Percentiles rank a stretch among this genome's conserved stretches.
phyloP scores from a whole-genome alignment of 2,888 invertebrate genomes.

The Latrodectus hesperus region DNA sequence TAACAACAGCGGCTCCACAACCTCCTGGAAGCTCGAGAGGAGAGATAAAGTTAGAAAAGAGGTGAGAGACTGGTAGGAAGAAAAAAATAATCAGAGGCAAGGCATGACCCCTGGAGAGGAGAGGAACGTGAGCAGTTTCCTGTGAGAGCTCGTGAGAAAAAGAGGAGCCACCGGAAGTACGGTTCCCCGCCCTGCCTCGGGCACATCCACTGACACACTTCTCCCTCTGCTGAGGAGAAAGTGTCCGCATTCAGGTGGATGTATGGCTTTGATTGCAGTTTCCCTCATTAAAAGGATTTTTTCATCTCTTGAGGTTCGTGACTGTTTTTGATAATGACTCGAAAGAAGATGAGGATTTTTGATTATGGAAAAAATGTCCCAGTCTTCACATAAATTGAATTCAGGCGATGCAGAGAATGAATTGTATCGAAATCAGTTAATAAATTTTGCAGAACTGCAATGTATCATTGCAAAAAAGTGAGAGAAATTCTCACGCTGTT shows the following conservation, averaged over 20 bases:
- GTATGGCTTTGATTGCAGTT: no score
- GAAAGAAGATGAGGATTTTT: no score
- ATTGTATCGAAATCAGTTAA: no score
- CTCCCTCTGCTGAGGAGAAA: neutral
- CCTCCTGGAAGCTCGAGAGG: neutral
- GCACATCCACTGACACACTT: constrained; percentile 45
- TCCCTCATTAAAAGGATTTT: no score
- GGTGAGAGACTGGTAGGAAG: neutral
- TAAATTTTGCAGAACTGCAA: no score
- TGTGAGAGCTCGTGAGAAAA: constrained; percentile 59
- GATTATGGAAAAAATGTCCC: no score
- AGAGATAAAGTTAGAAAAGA: neutral
- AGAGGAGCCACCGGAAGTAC: constrained; percentile 30
- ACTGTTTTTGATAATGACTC: no score
- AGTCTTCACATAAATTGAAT: no score
- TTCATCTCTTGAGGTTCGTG: no score
- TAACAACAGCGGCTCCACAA: neutral
- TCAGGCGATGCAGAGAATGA: no score
- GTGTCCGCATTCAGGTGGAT: constrained; percentile 5
- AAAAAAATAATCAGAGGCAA: neutral
- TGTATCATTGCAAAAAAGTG: no score
- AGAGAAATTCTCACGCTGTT: no score
- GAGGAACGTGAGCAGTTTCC: constrained; percentile 24
- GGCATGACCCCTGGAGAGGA: neutral
- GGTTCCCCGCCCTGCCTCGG: constrained; percentile 34